Evolutionary conservation across 2,113 vertebrate species (phyloP).

Genomic region (Peromyscus polionotus): DNA sequence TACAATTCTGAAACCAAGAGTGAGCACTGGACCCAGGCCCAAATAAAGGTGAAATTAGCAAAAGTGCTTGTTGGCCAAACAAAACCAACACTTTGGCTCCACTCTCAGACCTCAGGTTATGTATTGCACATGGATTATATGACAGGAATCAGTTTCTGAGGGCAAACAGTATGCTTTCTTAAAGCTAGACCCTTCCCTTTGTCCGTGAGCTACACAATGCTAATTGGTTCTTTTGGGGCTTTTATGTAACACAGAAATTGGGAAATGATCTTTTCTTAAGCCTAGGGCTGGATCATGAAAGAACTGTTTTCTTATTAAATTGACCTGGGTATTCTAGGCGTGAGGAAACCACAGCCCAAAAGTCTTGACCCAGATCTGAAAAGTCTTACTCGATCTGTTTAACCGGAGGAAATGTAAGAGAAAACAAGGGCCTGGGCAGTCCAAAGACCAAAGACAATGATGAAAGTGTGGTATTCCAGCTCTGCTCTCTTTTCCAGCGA

Average conservation of each 20-base stretch:
- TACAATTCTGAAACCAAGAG: not conserved
- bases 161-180: not conserved
- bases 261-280: not conserved
- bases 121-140: not conserved
- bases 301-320: constrained; percentile 29
- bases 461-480: not conserved
- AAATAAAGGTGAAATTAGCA: not conserved
- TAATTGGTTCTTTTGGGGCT: not conserved
- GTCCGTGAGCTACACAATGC: not conserved
- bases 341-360: not conserved
- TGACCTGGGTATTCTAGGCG: not conserved
- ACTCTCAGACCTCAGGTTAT: too few species aligned
- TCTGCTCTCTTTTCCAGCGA: not conserved
- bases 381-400: not conserved
- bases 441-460: not conserved
- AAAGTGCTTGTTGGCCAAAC: not conserved
- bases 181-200: not conserved
- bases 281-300: not conserved
- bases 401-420: not conserved
- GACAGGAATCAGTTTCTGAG: not conserved
- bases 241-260: not conserved
- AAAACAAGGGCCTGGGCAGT: not conserved
- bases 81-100: not conserved
- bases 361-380: not conserved
- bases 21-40: not conserved